These are phyloP conservation scores for Leptinotarsa lineolata DNA, from an alignment of 1,140 invertebrate genomes.

Conservation along the genomic window DNA sequence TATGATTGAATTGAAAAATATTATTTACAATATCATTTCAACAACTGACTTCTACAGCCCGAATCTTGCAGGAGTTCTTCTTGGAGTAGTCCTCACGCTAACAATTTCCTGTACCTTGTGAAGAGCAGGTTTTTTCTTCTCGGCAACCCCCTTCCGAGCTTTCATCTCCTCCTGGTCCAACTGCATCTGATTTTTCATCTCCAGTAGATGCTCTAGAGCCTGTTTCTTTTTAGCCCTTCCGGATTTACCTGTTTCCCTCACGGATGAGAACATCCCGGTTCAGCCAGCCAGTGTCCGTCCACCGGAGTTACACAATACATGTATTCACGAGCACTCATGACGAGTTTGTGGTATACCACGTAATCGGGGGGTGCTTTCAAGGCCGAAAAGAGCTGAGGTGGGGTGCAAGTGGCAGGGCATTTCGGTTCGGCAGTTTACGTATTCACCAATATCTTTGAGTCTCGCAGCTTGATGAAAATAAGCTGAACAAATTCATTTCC, in stretches of 20 bases:
- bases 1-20: background rate
- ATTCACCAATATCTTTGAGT: constrained; percentile 95
- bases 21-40: background rate
- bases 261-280: constrained; percentile 99
- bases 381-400: constrained; percentile 96
- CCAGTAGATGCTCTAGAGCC: constrained; percentile 83
- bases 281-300: constrained; percentile 97
- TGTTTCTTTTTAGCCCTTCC: constrained; percentile 81
- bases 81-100: constrained; percentile 70
- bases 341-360: constrained; percentile 95
- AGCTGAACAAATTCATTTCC: constrained; percentile 98
- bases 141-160: constrained; percentile 72
- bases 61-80: constrained; percentile 69
- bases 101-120: constrained; percentile 72
- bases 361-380: constrained; percentile 98
- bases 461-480: constrained; percentile 98
- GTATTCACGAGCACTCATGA: constrained; percentile 98
- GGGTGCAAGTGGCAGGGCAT: constrained; percentile 99
- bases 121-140: constrained; percentile 71
- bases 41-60: constrained; percentile 59
- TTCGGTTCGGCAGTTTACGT: constrained; percentile 96
- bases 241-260: constrained; percentile 85
- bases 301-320: constrained; percentile 99
- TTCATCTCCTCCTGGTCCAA: constrained; percentile 85
- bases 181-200: constrained; percentile 97